These are phyloP conservation scores for Alosa alosa DNA, from an alignment of 2,113 vertebrate genomes.

Conservation along the genomic window DNA sequence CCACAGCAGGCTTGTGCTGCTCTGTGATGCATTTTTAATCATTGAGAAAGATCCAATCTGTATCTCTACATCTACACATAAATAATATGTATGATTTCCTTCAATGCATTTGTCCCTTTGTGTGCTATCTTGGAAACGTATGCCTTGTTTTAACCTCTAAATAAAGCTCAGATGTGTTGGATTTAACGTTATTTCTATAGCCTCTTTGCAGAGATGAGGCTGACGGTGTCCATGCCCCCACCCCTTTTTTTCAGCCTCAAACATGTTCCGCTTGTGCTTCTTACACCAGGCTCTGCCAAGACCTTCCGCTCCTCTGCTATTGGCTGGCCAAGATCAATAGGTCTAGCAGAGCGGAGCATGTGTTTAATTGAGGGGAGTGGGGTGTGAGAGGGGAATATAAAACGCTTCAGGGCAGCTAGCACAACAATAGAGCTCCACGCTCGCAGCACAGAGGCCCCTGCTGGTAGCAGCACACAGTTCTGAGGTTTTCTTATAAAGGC, in stretches of 20 bases:
- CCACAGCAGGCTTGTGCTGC: background rate
- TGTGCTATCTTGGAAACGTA: background rate
- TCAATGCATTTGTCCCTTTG: background rate
- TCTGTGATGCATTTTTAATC: background rate
- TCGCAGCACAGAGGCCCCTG: background rate
- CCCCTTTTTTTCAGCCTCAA: background rate
- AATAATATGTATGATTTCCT: background rate
- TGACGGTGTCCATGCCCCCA: background rate
- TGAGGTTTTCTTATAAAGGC: background rate
- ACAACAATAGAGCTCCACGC: background rate
- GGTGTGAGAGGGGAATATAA: constrained; percentile 10
- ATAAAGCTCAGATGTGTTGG: background rate
- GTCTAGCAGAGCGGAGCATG: constrained; percentile 11
- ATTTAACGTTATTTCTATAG: background rate
- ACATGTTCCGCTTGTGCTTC: constrained; percentile 1
- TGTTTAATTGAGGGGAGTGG: constrained; percentile 18
- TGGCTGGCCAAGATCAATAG: constrained; percentile 11
- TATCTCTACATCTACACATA: too few relatives aligned
- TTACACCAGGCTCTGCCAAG: background rate
- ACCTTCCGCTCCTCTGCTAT: background rate
- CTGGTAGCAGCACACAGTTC: background rate
- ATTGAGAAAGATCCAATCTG: background rate
- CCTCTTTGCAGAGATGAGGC: background rate
- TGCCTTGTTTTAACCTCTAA: background rate
- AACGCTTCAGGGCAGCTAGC: background rate